These are phyloP conservation scores for Kryptolebias marmoratus DNA, from an alignment of 2,113 vertebrate species.

Conservation along the genomic window DNA sequence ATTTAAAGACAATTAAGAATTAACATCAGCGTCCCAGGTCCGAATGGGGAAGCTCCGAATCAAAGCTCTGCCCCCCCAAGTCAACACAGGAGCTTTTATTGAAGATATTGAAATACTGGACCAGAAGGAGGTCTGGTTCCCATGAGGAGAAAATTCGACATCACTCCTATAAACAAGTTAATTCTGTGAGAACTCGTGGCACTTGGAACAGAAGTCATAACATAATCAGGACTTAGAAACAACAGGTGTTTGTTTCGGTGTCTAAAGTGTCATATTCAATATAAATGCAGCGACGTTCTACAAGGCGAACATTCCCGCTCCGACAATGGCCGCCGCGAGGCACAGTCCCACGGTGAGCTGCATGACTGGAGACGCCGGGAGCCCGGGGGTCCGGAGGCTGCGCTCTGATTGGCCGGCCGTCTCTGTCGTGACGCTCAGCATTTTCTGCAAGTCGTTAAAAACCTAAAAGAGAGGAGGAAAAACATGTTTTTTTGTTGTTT, in stretches of 20 bases:
- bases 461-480: conserved; percentile 52
- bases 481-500: background rate
- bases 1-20: too few relatives aligned
- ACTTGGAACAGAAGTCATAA: too few relatives aligned
- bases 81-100: too few relatives aligned
- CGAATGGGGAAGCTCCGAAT: too few relatives aligned
- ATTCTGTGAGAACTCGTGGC: too few relatives aligned
- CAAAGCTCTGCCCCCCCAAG: too few relatives aligned
- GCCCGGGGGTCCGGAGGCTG: rapidly evolving
- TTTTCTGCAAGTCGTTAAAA: conserved; percentile 83
- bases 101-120: too few relatives aligned
- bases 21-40: too few relatives aligned
- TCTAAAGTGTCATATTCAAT: conserved; percentile 37
- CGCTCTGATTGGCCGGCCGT: background rate
- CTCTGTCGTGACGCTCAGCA: conserved; percentile 67
- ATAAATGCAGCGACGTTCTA: conserved; percentile 20
- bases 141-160: too few relatives aligned
- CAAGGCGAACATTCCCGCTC: conserved; percentile 60
- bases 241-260: background rate
- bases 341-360: conserved; percentile 69
- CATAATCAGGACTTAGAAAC: too few relatives aligned
- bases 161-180: too few relatives aligned
- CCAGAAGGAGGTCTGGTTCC: too few relatives aligned
- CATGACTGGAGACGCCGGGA: conserved; percentile 25
- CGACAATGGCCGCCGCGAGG: conserved; percentile 63